Evolutionary conservation across 1,140 invertebrate species (phyloP).

Genomic region (Trachymyrmex septentrionalis): DNA sequence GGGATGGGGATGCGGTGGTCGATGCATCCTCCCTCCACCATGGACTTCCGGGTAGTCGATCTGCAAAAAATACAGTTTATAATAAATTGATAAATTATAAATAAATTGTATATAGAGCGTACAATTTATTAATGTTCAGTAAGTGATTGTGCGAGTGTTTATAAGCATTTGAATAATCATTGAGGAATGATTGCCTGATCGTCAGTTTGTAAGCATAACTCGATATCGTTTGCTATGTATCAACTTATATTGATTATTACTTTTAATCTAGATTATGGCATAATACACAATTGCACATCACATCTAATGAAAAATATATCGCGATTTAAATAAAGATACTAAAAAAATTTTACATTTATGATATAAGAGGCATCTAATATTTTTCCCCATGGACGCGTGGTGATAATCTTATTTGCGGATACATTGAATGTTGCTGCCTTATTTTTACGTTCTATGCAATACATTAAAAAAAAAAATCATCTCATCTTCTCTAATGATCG

Average conservation of each 20-base stretch:
- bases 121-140: conserved; percentile 9
- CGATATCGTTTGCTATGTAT: background rate
- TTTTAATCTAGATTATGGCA: background rate
- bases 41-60: conserved; percentile 94
- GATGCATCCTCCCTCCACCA: conserved; percentile 87
- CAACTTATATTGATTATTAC: background rate
- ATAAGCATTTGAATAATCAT: conserved; percentile 18
- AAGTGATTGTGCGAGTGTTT: background rate
- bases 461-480: background rate
- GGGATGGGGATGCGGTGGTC: conserved; percentile 86
- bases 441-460: conserved; percentile 34
- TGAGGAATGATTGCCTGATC: background rate
- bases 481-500: no score
- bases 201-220: conserved; percentile 6
- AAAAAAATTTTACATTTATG: background rate
- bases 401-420: conserved; percentile 70
- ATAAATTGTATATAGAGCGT: conserved; percentile 23
- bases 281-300: background rate
- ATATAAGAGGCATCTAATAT: background rate
- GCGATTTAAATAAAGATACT: background rate
- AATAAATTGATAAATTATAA: conserved; percentile 31
- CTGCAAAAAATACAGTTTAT: conserved; percentile 86
- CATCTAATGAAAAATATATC: conserved; percentile 1
- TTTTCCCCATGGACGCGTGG: background rate
- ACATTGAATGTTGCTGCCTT: conserved; percentile 37